phyloP scores from a whole-genome alignment of 2,113 vertebrate species.

The Anoura caudifer region DNA sequence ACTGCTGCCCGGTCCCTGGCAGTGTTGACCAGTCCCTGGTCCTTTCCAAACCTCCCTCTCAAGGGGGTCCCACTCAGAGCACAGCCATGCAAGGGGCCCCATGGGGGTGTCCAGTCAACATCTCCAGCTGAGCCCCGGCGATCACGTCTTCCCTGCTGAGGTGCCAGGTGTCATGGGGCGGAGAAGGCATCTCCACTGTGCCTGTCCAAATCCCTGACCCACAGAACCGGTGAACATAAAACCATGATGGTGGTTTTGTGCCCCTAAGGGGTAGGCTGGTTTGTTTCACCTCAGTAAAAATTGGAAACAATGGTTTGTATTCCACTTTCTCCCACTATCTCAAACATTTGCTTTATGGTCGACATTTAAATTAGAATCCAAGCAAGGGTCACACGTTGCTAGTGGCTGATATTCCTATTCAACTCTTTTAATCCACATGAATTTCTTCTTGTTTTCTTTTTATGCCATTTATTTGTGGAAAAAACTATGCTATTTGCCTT shows the following conservation, averaged over 20 bases:
- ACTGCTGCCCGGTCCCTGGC: not conserved
- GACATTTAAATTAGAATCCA: not conserved
- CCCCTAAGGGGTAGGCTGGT: no score
- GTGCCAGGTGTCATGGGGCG: no score
- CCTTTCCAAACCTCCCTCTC: not conserved
- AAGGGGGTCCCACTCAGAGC: not conserved
- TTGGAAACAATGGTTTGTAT: not conserved
- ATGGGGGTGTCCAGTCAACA: no score
- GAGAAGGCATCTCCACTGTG: not conserved
- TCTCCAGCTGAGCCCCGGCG: not conserved
- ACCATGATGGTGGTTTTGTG: not conserved
- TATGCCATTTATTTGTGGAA: not conserved
- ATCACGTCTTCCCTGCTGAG: not conserved
- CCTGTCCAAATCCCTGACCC: not conserved
- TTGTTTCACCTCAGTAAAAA: not conserved
- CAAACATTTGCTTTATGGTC: not conserved
- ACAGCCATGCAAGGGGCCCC: not conserved
- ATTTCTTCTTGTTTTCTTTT: not conserved
- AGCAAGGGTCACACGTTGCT: not conserved
- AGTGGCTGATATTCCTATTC: not conserved
- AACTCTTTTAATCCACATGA: not conserved
- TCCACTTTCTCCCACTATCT: not conserved
- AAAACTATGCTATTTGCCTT: not conserved
- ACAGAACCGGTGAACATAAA: not conserved
- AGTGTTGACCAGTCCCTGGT: no score